A percentile compares a stretch with the other conserved stretches of the same genome.
These are phyloP conservation scores for Haliaeetus leucogaster DNA, from an alignment of 2,113 vertebrate genomes.

Conservation along the genomic window DNA sequence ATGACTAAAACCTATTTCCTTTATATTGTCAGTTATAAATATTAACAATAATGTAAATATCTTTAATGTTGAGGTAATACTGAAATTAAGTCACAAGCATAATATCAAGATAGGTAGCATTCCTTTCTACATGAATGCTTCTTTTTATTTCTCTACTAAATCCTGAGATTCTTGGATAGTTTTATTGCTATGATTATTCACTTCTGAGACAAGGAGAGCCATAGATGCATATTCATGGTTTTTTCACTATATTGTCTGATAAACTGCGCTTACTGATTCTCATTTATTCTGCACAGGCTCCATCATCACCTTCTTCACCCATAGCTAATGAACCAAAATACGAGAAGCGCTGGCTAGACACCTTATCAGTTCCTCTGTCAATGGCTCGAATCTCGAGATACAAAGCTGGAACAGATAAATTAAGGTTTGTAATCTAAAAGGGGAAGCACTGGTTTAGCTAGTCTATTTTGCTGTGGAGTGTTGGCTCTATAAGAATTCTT, in stretches of 20 bases:
- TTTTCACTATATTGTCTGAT: neutral
- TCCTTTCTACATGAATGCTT: neutral
- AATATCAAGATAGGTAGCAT: neutral
- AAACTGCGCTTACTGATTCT: conserved; percentile 55
- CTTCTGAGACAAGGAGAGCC: neutral
- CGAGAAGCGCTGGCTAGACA: conserved; percentile 91
- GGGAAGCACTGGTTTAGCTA: conserved; percentile 10
- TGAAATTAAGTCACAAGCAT: neutral
- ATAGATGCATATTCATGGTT: neutral
- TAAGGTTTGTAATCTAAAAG: conserved; percentile 83
- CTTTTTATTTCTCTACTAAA: neutral
- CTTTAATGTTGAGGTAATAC: neutral
- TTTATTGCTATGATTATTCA: neutral
- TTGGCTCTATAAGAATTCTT: conserved; percentile 25
- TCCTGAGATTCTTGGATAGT: neutral
- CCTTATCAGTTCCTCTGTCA: conserved; percentile 83
- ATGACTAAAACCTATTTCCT: neutral
- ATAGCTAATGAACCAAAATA: conserved; percentile 90
- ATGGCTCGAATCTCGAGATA: conserved; percentile 92
- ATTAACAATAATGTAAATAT: neutral
- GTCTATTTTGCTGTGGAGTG: neutral
- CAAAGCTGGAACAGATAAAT: conserved; percentile 84
- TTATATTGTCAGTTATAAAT: neutral
- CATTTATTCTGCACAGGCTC: conserved; percentile 81
- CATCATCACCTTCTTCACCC: conserved; percentile 86